phyloP scores from a whole-genome alignment of 2,113 vertebrate species.

The Raja brachyura region DNA sequence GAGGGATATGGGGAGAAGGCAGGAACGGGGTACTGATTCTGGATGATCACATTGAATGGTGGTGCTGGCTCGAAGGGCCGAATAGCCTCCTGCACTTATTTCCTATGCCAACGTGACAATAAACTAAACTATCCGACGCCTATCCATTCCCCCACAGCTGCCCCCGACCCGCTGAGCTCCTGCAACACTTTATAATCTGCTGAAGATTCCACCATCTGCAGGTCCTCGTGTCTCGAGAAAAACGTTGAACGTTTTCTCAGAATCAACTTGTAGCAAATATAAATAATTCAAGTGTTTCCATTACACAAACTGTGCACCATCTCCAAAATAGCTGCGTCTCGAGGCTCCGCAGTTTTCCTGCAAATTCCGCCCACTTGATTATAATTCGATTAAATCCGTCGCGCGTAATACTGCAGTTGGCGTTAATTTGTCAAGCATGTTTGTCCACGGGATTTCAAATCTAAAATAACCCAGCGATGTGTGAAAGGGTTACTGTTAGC shows the following conservation, averaged over 20 bases:
- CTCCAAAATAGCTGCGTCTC: neutral
- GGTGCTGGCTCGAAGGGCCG: too few species aligned
- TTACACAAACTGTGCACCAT: neutral
- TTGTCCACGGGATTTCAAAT: neutral
- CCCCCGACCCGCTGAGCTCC: too few species aligned
- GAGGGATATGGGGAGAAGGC: too few species aligned
- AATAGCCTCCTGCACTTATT: too few species aligned
- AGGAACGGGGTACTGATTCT: too few species aligned
- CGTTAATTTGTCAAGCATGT: neutral
- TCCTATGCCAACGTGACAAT: too few species aligned
- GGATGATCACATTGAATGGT: too few species aligned
- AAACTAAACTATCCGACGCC: too few species aligned
- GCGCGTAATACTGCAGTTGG: neutral
- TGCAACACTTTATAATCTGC: too few species aligned
- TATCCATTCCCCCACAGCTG: too few species aligned
- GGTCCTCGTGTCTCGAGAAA: neutral
- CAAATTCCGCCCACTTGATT: neutral
- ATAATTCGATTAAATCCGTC: neutral
- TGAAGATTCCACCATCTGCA: too few species aligned
- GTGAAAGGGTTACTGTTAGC: constrained; percentile 17
- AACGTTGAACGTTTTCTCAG: neutral
- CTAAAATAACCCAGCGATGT: neutral
- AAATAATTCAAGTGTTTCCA: neutral
- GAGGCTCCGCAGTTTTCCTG: neutral
- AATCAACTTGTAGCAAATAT: neutral